Percentiles rank a stretch among this genome's conserved stretches.
Evolutionary conservation across 1,140 invertebrate genomes (phyloP).

Genomic region (Bombus waltoni): DNA sequence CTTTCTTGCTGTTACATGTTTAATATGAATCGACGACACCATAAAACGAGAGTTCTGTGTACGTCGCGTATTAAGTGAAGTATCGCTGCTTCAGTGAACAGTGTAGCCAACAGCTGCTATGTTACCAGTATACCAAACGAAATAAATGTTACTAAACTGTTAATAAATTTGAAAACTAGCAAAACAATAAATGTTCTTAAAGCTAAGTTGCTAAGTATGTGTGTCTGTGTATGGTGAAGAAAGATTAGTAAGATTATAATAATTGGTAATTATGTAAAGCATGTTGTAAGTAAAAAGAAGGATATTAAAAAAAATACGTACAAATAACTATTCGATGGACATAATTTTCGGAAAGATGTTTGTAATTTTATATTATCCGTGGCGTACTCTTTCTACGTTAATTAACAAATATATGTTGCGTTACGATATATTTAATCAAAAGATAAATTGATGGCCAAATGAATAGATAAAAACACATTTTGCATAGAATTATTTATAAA

Average conservation of each 20-base stretch:
- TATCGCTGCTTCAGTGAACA: slow-evolving; percentile 3
- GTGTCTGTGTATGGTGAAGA: too few species aligned
- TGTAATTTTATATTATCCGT: too few species aligned
- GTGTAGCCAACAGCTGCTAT: slow-evolving; percentile 35
- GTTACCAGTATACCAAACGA: neutral
- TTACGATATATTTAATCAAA: neutral
- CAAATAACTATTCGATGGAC: too few species aligned
- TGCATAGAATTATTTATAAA: neutral
- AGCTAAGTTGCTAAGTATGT: too few species aligned
- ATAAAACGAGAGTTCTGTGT: slow-evolving; percentile 39
- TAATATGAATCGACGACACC: slow-evolving; percentile 41
- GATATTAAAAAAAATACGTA: too few species aligned
- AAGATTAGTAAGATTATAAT: too few species aligned
- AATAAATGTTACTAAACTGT: neutral
- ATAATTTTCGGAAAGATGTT: too few species aligned
- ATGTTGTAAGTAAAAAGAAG: too few species aligned
- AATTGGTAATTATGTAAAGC: neutral
- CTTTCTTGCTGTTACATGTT: slow-evolving; percentile 56
- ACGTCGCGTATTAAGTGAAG: slow-evolving; percentile 43
- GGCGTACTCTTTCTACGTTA: neutral
- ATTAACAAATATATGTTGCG: neutral
- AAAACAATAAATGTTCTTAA: neutral
- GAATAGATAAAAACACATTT: neutral
- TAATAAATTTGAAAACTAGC: neutral
- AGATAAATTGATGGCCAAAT: neutral